These are phyloP conservation scores for Carcharodon carcharias DNA, from an alignment of 2,797 vertebrate species.

Conservation along the genomic window DNA sequence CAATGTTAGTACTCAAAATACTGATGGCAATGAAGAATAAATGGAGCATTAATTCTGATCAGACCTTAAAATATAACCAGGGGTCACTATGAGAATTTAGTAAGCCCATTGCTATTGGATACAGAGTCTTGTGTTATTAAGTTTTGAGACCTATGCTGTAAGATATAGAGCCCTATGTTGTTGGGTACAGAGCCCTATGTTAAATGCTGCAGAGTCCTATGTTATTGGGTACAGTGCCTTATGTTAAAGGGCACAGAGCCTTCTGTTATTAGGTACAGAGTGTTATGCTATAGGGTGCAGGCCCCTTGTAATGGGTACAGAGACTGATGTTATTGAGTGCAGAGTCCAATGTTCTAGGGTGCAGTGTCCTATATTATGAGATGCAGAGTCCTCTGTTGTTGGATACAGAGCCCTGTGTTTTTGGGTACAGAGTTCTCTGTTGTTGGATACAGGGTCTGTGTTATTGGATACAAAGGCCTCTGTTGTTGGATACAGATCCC, in stretches of 20 bases:
- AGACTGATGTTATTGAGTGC: background rate
- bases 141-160: background rate
- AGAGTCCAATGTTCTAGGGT: background rate
- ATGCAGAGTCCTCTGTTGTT: too few species aligned
- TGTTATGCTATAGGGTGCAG: background rate
- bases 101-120: background rate
- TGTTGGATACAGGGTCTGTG: too few species aligned
- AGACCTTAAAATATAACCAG: background rate
- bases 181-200: background rate
- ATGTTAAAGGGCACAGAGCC: background rate
- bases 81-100: background rate
- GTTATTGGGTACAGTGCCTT: background rate
- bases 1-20: background rate
- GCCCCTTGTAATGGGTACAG: background rate
- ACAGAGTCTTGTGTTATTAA: background rate
- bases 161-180: background rate
- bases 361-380: too few species aligned
- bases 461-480: too few species aligned
- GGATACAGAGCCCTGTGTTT: too few species aligned
- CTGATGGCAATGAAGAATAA: slow-evolving; percentile 18
- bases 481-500: background rate
- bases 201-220: background rate
- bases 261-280: background rate
- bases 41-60: background rate
- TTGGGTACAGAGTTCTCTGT: too few species aligned